Conservation (phyloP, 2,113 vertebrate genomes). For the Apus apus region DNA sequence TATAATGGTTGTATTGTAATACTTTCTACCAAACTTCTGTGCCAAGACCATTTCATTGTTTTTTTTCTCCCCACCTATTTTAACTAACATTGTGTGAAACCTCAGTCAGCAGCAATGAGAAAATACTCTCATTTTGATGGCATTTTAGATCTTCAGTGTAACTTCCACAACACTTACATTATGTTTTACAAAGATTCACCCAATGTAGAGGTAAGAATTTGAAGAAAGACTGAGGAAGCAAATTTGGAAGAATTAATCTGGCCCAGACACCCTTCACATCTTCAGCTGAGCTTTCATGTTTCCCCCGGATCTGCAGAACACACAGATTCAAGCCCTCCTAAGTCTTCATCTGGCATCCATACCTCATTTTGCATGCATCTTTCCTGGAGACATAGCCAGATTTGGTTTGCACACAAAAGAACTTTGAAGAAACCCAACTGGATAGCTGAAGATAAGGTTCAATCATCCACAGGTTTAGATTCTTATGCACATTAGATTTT, state of each 20-base stretch:
- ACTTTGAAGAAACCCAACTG: not conserved
- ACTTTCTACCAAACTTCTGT: not conserved
- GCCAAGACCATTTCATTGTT: not conserved
- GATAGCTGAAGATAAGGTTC: not conserved
- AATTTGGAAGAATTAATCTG: not conserved
- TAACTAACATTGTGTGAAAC: not conserved
- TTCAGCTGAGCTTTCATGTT: not conserved
- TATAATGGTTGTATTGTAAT: not conserved
- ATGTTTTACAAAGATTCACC: not conserved
- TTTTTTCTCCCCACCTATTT: not conserved
- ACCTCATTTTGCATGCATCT: not conserved
- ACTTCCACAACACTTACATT: not conserved
- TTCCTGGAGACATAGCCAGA: not conserved
- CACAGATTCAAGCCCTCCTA: not conserved
- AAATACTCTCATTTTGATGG: not conserved
- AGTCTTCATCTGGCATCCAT: not conserved
- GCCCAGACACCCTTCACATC: not conserved
- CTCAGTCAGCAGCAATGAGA: not conserved
- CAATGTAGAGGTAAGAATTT: not conserved
- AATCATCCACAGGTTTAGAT: not conserved
- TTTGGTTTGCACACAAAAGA: not conserved
- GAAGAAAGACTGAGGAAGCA: not conserved
- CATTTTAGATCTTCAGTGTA: not conserved
- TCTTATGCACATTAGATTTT: not conserved
- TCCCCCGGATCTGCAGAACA: not conserved